Evolutionary conservation across 2,113 vertebrate species (phyloP), one percentile per base, ranked within the genome.

Genomic region (Hippoglossus stenolepis): DNA sequence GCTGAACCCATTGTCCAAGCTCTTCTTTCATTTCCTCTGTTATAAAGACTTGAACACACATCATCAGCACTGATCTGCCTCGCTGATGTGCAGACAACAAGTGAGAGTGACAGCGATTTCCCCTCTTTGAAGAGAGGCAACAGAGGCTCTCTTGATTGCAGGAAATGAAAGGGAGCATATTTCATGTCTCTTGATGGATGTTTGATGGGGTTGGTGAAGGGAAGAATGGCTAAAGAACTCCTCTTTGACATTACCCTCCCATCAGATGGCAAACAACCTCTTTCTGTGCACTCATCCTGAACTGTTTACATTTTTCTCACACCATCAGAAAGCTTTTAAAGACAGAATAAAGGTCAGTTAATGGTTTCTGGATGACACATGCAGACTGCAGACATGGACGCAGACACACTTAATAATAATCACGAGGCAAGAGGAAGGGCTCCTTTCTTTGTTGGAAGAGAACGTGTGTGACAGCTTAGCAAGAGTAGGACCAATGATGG

Each of bases 11-110:
- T 40, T 40, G 6, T 26, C 56, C 8, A 0, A 11, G 53, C 40
- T 63, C 49, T 68, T 60, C 56, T 74, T 88, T 87, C 66, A 77
- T 90, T 82, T 86, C 77, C 78, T 79, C 38, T 67, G 20, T 56
- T 38, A 6, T 40, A 31, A 40, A 74, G 57, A 70, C 69, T 40
- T 40, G 43, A 70, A 73, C 59, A 69, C 60, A 14, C 60, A 43
- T 84, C 45, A 70, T 23, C 51, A 10, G 45, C 8, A 3, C 15
- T 21, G 60, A 58, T 60, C 24, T 38, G 35, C 23, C 3, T 11
- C 0, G 6, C 26, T 77, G 71, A 81, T 59, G 65, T 49, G 75
- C 65, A 60, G 18, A 49, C 54, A 38, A 35, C 40, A 62, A 47
- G 40, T 5, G 18, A 45, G 6, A 14, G 18, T 20, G 53, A 62